These are phyloP conservation scores for Emmelina monodactyla DNA, from an alignment of 2,888 invertebrate genomes.

Conservation along the genomic window DNA sequence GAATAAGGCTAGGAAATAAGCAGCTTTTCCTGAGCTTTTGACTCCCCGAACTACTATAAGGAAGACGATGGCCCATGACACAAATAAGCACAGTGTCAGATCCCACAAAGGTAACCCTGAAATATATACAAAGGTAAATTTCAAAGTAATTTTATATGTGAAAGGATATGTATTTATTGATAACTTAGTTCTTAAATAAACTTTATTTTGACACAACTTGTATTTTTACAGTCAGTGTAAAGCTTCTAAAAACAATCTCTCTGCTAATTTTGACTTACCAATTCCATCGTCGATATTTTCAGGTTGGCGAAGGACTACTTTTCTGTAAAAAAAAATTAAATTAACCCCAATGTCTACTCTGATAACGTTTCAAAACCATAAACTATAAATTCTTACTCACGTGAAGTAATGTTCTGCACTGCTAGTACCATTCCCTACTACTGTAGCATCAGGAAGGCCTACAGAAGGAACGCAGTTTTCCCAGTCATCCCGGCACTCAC, in stretches of 20 bases:
- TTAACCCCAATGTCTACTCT: no score
- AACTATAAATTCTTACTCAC: conserved; percentile 23
- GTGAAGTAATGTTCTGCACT: conserved; percentile 69
- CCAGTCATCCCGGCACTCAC: conserved; percentile 70
- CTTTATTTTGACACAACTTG: no score
- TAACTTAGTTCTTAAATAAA: no score
- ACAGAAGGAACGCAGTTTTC: conserved; percentile 48
- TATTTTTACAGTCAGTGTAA: no score
- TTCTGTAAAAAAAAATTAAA: conserved; percentile 12
- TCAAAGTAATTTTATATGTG: not conserved
- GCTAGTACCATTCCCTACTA: conserved; percentile 31
- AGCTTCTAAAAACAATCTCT: no score
- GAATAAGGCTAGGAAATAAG: conserved; percentile 88
- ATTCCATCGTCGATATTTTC: conserved; percentile 22
- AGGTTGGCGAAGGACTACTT: conserved; percentile 18
- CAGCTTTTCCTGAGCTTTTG: conserved; percentile 81
- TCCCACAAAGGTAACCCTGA: conserved; percentile 72
- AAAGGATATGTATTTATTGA: no score
- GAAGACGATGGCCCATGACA: conserved; percentile 75
- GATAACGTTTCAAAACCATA: not conserved
- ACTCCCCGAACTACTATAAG: conserved; percentile 76
- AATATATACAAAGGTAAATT: conserved; percentile 8
- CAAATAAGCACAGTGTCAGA: conserved; percentile 70
- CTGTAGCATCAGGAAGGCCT: conserved; percentile 22
- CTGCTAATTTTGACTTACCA: no score